Percentiles rank a stretch among this genome's conserved stretches.
These are phyloP conservation scores for Smithornis capensis DNA, from an alignment of 2,113 vertebrate genomes.

Conservation along the genomic window DNA sequence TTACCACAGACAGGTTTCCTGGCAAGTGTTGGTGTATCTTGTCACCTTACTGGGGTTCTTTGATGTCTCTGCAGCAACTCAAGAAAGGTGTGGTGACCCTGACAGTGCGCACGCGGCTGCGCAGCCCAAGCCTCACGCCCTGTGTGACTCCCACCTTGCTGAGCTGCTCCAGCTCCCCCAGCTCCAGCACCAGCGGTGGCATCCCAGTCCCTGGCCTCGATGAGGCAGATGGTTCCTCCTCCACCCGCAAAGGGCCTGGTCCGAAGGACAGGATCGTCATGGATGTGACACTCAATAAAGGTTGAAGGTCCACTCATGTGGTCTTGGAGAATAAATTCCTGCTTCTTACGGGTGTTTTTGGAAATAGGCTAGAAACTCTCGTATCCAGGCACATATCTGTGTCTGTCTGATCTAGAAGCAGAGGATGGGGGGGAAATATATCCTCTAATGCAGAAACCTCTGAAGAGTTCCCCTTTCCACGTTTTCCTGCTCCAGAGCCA, in stretches of 20 bases:
- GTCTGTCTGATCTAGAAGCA: not conserved
- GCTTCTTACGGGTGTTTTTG: not conserved
- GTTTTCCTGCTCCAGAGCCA: not conserved
- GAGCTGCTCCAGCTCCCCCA: conserved; percentile 91
- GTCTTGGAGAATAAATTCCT: not conserved
- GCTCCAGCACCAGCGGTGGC: conserved; percentile 76
- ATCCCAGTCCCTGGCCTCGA: conserved; percentile 48
- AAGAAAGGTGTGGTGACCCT: conserved; percentile 92
- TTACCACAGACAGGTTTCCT: not conserved
- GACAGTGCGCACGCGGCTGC: conserved; percentile 89
- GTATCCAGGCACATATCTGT: fast-evolving
- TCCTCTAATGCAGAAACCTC: not conserved
- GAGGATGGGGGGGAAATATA: not conserved
- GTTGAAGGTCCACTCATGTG: conserved; percentile 33
- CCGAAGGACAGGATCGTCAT: conserved; percentile 94
- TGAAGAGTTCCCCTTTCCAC: not conserved
- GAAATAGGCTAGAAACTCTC: not conserved
- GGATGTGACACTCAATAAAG: conserved; percentile 95
- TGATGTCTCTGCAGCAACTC: conserved; percentile 82
- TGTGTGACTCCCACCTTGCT: conserved; percentile 86
- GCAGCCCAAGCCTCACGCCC: conserved; percentile 93
- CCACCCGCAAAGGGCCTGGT: conserved; percentile 81
- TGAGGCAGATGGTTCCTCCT: conserved; percentile 65
- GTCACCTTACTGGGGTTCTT: not conserved
- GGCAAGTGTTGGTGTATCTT: fast-evolving